phyloP scores from a whole-genome alignment of 2,113 vertebrate species.

The Illadopsis cleaveri region DNA sequence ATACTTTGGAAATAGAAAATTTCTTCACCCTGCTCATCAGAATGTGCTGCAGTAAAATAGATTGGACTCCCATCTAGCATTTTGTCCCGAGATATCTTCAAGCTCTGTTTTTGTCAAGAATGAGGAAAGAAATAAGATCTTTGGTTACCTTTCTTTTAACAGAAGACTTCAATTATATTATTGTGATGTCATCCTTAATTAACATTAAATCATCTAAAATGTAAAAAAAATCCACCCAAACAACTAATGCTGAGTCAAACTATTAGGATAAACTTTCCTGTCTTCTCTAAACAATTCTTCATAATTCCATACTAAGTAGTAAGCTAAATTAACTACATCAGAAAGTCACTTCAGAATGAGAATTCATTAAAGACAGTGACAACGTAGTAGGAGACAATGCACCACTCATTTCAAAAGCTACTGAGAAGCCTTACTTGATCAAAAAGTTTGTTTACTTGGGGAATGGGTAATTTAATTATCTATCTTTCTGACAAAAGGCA shows the following conservation, averaged over 20 bases:
- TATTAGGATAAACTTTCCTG: neutral
- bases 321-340: neutral
- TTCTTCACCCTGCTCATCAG: neutral
- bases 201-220: neutral
- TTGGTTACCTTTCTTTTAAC: neutral
- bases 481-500: conserved; percentile 5
- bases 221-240: neutral
- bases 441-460: conserved; percentile 22
- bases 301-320: neutral
- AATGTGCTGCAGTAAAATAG: neutral
- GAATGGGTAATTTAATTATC: conserved; percentile 45
- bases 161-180: neutral
- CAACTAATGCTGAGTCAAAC: neutral
- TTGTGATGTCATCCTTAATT: neutral
- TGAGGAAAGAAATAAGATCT: neutral
- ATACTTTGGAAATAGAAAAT: neutral
- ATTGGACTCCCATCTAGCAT: neutral
- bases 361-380: conserved; percentile 1
- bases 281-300: neutral
- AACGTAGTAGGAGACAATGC: neutral
- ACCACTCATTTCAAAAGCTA: neutral
- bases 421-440: neutral
- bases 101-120: neutral
- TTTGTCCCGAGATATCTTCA: neutral
- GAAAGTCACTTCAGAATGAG: neutral